Conservation (phyloP, 53 echinoderm and acorn worm species). For the Temnopleurus reevesii region DNA sequence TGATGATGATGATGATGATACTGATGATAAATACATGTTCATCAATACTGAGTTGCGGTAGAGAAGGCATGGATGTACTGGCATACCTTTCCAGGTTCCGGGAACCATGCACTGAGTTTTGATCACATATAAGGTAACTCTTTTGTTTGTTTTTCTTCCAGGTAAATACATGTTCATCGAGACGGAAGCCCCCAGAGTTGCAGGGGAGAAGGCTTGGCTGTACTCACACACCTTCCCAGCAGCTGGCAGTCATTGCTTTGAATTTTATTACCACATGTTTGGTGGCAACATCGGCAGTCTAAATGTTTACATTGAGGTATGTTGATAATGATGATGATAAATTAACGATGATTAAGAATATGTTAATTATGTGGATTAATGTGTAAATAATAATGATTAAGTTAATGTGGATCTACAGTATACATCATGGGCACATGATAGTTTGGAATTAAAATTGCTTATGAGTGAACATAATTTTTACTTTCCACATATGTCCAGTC, state of each 20-base stretch:
- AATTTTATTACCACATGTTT: constrained; percentile 83
- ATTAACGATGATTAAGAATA: too few species aligned
- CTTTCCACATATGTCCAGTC: too few species aligned
- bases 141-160: constrained; percentile 57
- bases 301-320: constrained; percentile 39
- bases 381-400: too few species aligned
- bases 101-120: constrained; percentile 75
- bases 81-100: constrained; percentile 46
- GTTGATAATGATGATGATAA: too few species aligned
- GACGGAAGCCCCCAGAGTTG: constrained; percentile 55
- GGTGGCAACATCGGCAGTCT: constrained; percentile 71
- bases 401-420: too few species aligned
- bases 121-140: constrained; percentile 75
- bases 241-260: constrained; percentile 66
- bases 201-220: constrained; percentile 51
- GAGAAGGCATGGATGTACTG: constrained; percentile 57
- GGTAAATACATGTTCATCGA: constrained; percentile 82
- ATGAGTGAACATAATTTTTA: too few species aligned
- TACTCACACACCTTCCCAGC: constrained; percentile 54
- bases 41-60: constrained; percentile 58
- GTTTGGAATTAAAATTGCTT: too few species aligned
- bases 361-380: too few species aligned
- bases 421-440: too few species aligned
- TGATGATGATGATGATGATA: too few species aligned
- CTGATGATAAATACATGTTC: constrained; percentile 82